Evolutionary conservation across 2,797 vertebrate genomes (phyloP).

Genomic region (Hoplostethus atlanticus): DNA sequence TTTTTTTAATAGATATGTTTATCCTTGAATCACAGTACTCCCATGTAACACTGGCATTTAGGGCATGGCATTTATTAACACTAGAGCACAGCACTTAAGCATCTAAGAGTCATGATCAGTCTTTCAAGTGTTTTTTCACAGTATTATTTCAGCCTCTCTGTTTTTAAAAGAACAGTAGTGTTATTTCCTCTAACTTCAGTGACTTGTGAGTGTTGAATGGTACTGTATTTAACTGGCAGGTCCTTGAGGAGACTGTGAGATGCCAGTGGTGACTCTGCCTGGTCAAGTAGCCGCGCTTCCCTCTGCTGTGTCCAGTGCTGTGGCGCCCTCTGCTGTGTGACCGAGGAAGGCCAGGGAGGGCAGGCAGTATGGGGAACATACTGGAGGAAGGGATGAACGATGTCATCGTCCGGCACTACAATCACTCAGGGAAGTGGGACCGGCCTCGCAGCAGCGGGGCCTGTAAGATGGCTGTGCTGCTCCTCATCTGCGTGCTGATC

Average conservation of each 20-base stretch:
- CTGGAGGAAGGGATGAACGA: slow-evolving; percentile 79
- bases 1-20: no score
- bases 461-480: slow-evolving; percentile 78
- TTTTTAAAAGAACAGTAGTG: neutral
- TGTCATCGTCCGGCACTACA: slow-evolving; percentile 82
- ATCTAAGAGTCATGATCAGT: no score
- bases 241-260: slow-evolving; percentile 39
- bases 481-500: slow-evolving; percentile 83
- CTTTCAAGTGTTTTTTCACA: neutral
- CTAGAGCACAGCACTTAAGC: no score
- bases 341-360: slow-evolving; percentile 50
- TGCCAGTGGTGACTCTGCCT: slow-evolving; percentile 42
- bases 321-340: slow-evolving; percentile 82
- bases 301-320: slow-evolving; percentile 57
- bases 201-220: neutral
- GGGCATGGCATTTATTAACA: neutral
- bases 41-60: neutral
- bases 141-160: neutral
- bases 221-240: slow-evolving; percentile 46
- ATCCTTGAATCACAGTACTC: no score
- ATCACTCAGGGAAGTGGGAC: slow-evolving; percentile 84
- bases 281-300: slow-evolving; percentile 33
- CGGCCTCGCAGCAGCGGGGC: slow-evolving; percentile 55
- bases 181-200: neutral
- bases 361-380: slow-evolving; percentile 65